Conservation (phyloP, 2,797 vertebrate genomes). For the Sebastes goodei region DNA sequence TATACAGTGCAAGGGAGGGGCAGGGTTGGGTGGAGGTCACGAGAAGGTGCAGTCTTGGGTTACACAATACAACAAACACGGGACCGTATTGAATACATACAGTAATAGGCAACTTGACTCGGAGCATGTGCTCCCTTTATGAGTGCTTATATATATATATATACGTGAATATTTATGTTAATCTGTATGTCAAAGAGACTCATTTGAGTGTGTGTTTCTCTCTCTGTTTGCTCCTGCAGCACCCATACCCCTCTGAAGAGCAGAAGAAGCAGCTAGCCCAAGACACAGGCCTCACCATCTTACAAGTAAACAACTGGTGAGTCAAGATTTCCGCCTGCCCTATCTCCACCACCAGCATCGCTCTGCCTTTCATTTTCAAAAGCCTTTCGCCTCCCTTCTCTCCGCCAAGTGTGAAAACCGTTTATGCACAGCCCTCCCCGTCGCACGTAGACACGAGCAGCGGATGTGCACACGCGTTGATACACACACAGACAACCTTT, state of each 20-base stretch:
- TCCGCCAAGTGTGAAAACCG: constrained; percentile 76
- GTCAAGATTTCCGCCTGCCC: constrained; percentile 74
- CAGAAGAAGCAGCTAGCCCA: constrained; percentile 99
- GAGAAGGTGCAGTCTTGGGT: constrained; percentile 67
- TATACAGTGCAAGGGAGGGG: constrained; percentile 60
- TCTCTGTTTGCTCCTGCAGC: constrained; percentile 87
- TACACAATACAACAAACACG: constrained; percentile 66
- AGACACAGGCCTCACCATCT: constrained; percentile 99
- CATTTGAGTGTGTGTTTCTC: constrained; percentile 38
- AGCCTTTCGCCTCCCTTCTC: constrained; percentile 69
- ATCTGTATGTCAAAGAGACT: constrained; percentile 47
- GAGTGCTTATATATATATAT: constrained; percentile 3
- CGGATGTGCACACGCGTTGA: constrained; percentile 10
- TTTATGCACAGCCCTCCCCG: constrained; percentile 73
- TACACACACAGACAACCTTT: constrained; percentile 63
- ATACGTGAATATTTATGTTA: constrained; percentile 41
- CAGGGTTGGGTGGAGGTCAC: constrained; percentile 73
- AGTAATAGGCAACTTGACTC: constrained; percentile 27
- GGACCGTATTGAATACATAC: constrained; percentile 48
- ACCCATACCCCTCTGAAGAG: constrained; percentile 99
- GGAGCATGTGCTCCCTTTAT: constrained; percentile 13
- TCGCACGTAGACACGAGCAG: constrained; percentile 24
- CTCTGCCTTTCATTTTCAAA: constrained; percentile 76
- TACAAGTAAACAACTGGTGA: constrained; percentile 99
- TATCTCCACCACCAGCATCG: constrained; percentile 75